Base-by-base conservation (phyloP, 2,888 invertebrate species). In the Strigamia maritima region DNA sequence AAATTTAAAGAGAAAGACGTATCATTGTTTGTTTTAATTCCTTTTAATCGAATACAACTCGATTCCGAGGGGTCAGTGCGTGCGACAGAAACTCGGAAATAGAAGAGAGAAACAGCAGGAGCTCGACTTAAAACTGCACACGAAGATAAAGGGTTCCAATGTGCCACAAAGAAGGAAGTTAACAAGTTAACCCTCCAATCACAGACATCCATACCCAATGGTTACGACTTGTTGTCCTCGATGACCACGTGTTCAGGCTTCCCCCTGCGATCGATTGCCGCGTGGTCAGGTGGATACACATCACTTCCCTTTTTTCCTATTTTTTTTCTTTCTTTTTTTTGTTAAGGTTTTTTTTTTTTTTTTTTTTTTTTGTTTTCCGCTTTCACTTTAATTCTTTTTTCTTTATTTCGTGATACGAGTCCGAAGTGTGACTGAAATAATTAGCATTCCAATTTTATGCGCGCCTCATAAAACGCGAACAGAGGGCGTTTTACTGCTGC, bases 361-460 rank as follows among this genome's bases (percentile, higher is more conserved):
- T 75, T 75, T 28, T 75, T 75, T 75, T 75, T 28, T 12, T 16
- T 28, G 24, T 2, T 24, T 74, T 74, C 74, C 35, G 74, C 74
- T 31, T 28, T 40, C 75, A 31, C 75, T 75, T 35, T 75, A 75
- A 75, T 75, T 75, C 35, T 75, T 75, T 75, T 75, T 31, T 75
- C 75, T 75, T 35, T 35, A 2, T 22, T 35, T 75, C 75, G 65
- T 65, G 65, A 65, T 65, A 65, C 65, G 44, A 77, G 77, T 44
- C 28, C 78, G 54, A 31, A 54, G 78, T 78, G 78, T 78, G 78
- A 78, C 54, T 78, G 78, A 78, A 78, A 78, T 78, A 78, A 78
- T 78, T 78, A 78, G 78, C 78, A 78, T 78, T 78, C 78, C 78
- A 65, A 78, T 78, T 78, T 78, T 78, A 78, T 78, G 78, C 28